phyloP scores from a whole-genome alignment of 2,797 vertebrate species.

The Sebastes trivittatus region DNA sequence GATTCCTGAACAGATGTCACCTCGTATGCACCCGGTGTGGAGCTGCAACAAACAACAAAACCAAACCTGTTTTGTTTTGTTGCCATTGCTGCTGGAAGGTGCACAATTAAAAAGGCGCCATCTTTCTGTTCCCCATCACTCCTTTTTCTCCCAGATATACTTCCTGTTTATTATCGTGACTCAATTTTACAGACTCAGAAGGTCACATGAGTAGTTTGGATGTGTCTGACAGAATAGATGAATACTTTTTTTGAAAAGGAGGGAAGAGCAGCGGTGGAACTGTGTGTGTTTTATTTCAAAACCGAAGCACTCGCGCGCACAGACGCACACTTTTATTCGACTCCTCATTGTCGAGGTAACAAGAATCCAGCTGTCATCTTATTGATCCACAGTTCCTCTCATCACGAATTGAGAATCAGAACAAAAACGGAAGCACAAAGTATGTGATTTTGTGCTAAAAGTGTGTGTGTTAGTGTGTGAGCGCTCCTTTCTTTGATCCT shows the following conservation, averaged over 20 bases:
- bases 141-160: slow-evolving; percentile 1
- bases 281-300: not conserved
- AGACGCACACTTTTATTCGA: slow-evolving; percentile 25
- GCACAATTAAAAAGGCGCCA: slow-evolving; percentile 28
- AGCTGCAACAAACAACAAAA: slow-evolving; percentile 50
- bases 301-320: not conserved
- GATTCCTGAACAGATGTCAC: slow-evolving; percentile 68
- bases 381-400: slow-evolving; percentile 34
- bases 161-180: slow-evolving; percentile 12
- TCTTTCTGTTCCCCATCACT: not conserved
- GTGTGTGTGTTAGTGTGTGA: not conserved
- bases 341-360: slow-evolving; percentile 50
- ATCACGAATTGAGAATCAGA: slow-evolving; percentile 25
- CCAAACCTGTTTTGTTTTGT: slow-evolving; percentile 50
- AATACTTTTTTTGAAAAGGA: not conserved
- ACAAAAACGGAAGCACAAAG: slow-evolving; percentile 6
- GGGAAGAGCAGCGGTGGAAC: not conserved
- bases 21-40: slow-evolving; percentile 31
- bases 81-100: slow-evolving; percentile 33
- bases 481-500: slow-evolving; percentile 19
- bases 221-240: slow-evolving; percentile 3
- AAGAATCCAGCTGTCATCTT: slow-evolving; percentile 37
- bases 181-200: slow-evolving; percentile 15
- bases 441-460: not conserved
- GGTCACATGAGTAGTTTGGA: slow-evolving; percentile 10